These are phyloP conservation scores for Muscina levida DNA, from an alignment of 2,888 invertebrate species.

Conservation along the genomic window DNA sequence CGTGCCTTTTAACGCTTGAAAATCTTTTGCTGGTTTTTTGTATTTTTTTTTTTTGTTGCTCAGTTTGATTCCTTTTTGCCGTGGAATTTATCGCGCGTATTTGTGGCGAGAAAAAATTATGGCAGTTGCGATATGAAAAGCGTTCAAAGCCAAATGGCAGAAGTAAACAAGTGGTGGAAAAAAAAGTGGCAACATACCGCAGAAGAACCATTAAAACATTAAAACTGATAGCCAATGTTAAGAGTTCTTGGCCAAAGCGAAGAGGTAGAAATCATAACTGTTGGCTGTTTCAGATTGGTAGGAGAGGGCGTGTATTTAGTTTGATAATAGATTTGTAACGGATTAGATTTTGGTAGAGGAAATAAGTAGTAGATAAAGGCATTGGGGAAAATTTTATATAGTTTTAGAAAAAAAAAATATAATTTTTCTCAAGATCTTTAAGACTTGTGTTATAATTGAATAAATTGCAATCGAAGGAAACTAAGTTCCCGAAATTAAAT, in stretches of 20 bases:
- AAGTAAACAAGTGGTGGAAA: neutral
- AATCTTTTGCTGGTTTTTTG: neutral
- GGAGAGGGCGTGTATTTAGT: neutral
- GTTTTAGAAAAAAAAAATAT: no score
- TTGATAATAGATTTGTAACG: neutral
- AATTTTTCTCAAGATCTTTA: no score
- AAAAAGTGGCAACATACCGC: neutral
- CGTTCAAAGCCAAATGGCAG: neutral
- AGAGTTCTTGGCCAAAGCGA: no score
- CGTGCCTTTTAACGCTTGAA: conserved; percentile 52
- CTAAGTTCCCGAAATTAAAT: no score
- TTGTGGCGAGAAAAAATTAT: conserved; percentile 46
- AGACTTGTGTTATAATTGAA: no score
- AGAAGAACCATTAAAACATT: conserved; percentile 37
- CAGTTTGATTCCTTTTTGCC: neutral
- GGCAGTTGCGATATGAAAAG: conserved; percentile 47
- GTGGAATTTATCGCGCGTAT: conserved; percentile 40
- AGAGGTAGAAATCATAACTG: neutral
- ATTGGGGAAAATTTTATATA: no score
- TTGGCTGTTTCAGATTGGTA: no score
- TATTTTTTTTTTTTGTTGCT: no score
- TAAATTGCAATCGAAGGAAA: no score
- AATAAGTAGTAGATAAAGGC: no score
- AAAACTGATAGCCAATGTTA: neutral
- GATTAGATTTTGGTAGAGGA: no score